Evolutionary conservation across 1,140 invertebrate genomes (phyloP), one percentile per base, ranked within the genome.

Genomic region (Atta texana): DNA sequence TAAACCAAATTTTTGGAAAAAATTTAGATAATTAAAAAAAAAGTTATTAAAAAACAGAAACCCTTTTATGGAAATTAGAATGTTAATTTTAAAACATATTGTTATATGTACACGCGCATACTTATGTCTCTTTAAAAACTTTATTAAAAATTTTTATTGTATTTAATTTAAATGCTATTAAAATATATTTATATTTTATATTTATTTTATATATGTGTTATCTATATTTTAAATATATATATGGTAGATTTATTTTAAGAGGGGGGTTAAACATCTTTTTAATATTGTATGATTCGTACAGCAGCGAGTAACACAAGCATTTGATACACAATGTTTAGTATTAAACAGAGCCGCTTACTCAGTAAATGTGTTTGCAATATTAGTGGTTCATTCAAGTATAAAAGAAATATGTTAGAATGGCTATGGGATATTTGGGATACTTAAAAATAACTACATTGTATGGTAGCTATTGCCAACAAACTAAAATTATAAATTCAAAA

Each of bases 391-490:
- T 74, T 24, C 1, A 10, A 81, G 14, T 68, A 64, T 66, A 44
- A 34, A 31, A 61, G n/a, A 34, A 63, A 24, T 21, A 63, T 24
- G 14, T 49, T 49, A 63, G 3, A 49, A 74, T 49, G 1, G 18
- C 49, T 4, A 18, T 59, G 28, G 34, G 18, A 14, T 59, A 75
- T n/a, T 55, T 51, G 31, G 28, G 28, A 24, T 51, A 49, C 7
- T 57, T 74, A 2, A 44, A 44, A 44, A 12, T 72, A 72, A 55
- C 31, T 28, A 49, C 7, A 51, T 74, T 49, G n/a, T 28, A 49
- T 8, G 55, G n/a, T 28, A 84, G n/a, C 7, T 84, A 34, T 74
- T 82, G 68, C 39, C 55, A 74, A 51, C 80, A 82, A 44, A 44
- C 1, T 2, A 44, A 44, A 44, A 44, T 8, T 44, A 34, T 34